phyloP scores from a whole-genome alignment of 2,113 vertebrate species.

The Verasper variegatus region DNA sequence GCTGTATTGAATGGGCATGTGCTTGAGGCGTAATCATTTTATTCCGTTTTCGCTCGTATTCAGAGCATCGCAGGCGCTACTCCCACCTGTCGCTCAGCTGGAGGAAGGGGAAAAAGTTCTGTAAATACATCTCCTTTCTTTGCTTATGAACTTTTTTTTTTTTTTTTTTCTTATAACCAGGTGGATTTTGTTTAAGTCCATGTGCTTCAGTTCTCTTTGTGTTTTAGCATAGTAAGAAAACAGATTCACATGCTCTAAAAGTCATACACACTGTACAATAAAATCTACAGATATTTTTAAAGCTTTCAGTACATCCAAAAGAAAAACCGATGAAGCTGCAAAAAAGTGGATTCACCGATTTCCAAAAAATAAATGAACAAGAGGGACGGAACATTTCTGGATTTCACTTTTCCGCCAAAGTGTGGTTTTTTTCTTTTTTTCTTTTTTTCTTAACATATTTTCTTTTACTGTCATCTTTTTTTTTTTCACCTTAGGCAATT shows the following conservation, averaged over 20 bases:
- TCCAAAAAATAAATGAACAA: conserved; percentile 9
- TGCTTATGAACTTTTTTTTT: conserved; percentile 3
- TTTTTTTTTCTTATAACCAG: conserved; percentile 17
- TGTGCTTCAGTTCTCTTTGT: conserved; percentile 77
- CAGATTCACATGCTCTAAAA: conserved; percentile 83
- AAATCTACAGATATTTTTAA: conserved; percentile 82
- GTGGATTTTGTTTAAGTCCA: conserved; percentile 50
- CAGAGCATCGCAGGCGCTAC: neutral
- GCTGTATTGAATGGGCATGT: conserved; percentile 55
- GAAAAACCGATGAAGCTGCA: conserved; percentile 45
- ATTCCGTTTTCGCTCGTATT: conserved; percentile 23
- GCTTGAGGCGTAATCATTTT: conserved; percentile 47
- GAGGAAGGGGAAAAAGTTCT: conserved; percentile 28
- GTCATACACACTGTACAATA: conserved; percentile 83
- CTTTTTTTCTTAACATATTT: conserved; percentile 23
- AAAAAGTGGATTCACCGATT: conserved; percentile 38
- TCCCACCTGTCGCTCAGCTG: conserved; percentile 11
- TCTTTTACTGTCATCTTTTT: neutral
- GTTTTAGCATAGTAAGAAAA: conserved; percentile 80
- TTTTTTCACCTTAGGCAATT: conserved; percentile 46
- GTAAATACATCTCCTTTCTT: conserved; percentile 34
- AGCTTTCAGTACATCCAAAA: conserved; percentile 80
- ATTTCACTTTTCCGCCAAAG: conserved; percentile 49
- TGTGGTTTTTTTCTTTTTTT: conserved; percentile 22
- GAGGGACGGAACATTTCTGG: conserved; percentile 26